Base-by-base conservation (phyloP, 1,140 invertebrate species). In the Andrena cerasifolii region DNA sequence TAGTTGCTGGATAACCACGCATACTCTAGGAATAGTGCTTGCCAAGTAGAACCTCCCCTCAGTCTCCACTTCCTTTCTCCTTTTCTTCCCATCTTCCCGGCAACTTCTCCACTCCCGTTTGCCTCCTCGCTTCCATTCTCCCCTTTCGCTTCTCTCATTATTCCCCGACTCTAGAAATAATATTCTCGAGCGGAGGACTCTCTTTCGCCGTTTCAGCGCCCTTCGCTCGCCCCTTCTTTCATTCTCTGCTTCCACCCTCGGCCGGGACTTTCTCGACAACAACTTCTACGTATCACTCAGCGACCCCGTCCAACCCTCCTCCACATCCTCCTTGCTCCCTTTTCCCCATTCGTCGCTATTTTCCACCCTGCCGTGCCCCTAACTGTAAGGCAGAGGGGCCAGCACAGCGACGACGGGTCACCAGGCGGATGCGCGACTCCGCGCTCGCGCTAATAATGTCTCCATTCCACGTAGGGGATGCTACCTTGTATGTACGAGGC, bases 301-400 rank as follows among this genome's bases (percentile, higher is more conserved):
- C 51, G 51, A n/a, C 10, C 36, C 10, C 36, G 36, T 40, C 36
- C 53, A 49, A 0, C 56, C 28, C 43, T 40, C 43, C 82, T 82
- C 87, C 47, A 5, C 88, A 82, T 91, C 90, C 83, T 78, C 82
- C 87, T 87, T 81, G 85, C 87, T 88, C 86, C 88, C 87, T 90
- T 88, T 86, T 72, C 53, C 66, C 70, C 63, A 7, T 1, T 18
- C 24, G 40, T 62, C 43, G 12, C 12, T 1, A 1, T 12, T 24
- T 10, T 7, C 31, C 12, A 18, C n/a, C 16, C 24, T 24, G 5
- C 10, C 7, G 8, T 45, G 18, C 21, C 21, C 36, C 36, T n/a
- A 10, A 40, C 36, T 40, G 36, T n/a, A n/a, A n/a, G n/a, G n/a
- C 3, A 51, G 49, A 16, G 62, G 14, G 14, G 28, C 24, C 16